Evolutionary conservation across 2,888 invertebrate genomes (phyloP).

Genomic region (Clostera curtula): DNA sequence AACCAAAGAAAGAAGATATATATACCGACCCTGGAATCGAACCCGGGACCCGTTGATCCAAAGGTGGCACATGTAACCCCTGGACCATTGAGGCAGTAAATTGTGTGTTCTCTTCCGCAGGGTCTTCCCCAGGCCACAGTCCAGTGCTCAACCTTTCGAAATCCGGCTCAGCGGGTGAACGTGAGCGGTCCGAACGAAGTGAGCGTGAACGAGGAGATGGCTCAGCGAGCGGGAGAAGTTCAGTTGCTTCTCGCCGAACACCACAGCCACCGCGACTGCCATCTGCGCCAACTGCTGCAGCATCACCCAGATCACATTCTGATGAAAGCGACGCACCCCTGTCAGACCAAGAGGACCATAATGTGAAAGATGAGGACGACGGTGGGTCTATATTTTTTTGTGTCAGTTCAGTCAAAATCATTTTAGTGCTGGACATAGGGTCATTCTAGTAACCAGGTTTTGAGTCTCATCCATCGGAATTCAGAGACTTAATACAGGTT

Average conservation of each 20-base stretch:
- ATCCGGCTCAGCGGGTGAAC: conserved; percentile 85
- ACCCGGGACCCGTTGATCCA: no score
- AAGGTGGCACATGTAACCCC: no score
- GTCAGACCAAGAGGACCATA: conserved; percentile 90
- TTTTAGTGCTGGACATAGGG: no score
- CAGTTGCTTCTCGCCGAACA: conserved; percentile 77
- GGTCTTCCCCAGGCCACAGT: conserved; percentile 92
- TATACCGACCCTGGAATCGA: no score
- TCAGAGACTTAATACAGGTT: no score
- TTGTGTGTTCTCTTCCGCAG: no score
- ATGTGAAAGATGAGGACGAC: conserved; percentile 88
- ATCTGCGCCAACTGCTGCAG: conserved; percentile 75
- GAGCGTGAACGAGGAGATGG: conserved; percentile 75
- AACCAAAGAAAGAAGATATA: no score
- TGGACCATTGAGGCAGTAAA: background rate
- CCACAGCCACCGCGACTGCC: conserved; percentile 72
- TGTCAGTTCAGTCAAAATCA: no score
- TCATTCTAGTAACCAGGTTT: no score
- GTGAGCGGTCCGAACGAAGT: conserved; percentile 74
- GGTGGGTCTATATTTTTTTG: no score
- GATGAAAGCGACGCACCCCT: conserved; percentile 89
- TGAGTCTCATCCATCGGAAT: no score
- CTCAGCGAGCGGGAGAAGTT: conserved; percentile 70
- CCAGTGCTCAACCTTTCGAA: conserved; percentile 94
- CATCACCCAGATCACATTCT: conserved; percentile 82